A percentile compares a stretch with the other conserved stretches of the same genome.
These are phyloP conservation scores for Diarsia mendica DNA, from an alignment of 2,888 invertebrate genomes.

Conservation along the genomic window DNA sequence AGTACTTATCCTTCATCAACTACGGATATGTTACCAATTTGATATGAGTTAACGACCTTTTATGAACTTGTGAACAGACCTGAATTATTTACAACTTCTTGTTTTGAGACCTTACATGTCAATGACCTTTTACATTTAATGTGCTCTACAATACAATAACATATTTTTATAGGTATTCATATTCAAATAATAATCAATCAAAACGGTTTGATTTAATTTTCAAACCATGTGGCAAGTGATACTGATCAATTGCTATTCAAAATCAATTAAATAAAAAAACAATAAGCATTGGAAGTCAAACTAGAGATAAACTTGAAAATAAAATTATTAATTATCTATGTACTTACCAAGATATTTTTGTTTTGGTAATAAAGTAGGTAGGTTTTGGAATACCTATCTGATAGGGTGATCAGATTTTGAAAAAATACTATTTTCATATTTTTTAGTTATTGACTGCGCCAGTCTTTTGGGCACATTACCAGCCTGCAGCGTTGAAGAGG, in stretches of 20 bases:
- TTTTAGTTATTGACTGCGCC: background rate
- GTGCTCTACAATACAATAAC: background rate
- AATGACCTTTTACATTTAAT: constrained; percentile 8
- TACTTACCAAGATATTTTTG: background rate
- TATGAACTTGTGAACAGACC: background rate
- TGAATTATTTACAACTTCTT: constrained; percentile 5
- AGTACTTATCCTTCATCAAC: constrained; percentile 5
- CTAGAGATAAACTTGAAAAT: constrained; percentile 28
- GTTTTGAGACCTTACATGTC: constrained; percentile 19
- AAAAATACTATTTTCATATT: background rate
- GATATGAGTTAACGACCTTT: constrained; percentile 4
- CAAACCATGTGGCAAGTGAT: background rate
- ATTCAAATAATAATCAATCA: background rate
- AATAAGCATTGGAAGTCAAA: constrained; percentile 16
- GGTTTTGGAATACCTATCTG: constrained; percentile 1
- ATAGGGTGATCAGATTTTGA: background rate
- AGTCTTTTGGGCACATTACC: no score
- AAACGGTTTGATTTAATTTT: background rate
- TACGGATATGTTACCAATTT: constrained; percentile 1
- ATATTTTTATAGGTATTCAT: background rate
- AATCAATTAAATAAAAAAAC: constrained; percentile 7
- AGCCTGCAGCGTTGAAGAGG: no score
- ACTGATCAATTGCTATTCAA: constrained; percentile 12
- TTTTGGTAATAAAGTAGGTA: background rate
- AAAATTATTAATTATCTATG: constrained; percentile 1